Evolutionary conservation across 2,113 vertebrate genomes (phyloP), one percentile per base, ranked within the genome.

Genomic region (Menidia beryllina): DNA sequence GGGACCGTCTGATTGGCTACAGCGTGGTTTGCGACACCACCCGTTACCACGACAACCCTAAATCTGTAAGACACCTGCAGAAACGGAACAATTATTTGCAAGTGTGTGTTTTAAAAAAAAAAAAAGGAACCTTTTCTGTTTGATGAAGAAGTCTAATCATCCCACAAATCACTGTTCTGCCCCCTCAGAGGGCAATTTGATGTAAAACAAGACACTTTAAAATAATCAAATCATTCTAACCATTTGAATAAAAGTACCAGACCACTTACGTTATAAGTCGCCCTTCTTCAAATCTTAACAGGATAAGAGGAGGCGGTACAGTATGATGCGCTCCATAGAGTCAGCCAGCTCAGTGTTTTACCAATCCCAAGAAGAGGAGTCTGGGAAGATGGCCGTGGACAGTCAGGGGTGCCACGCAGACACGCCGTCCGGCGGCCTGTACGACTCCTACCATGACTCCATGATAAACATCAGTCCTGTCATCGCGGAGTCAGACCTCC

Each of bases 311-410:
- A 91, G 90, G 2, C 89, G 92, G 0, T 96, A 95, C 88, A 95
- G 95, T 87, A 95, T 90, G 94, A 94, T 96, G 91, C 94, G 54
- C 2, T 97, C 97, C 49, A 92, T 95, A 24, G 96, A 96, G 77
- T 98, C 97, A 0, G 81, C 93, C 81, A 95, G 97, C 86, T 98
- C 97, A 0, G 96, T 99, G 26, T 98, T 98, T 91, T 97, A 95
- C 86, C 96, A 96, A 63, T 97, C 97, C 4, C 97, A 96, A 74
- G 97, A 98, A 1, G 96, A 97, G 66, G 94, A 95, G 3, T 27
- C 58, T 0, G 89, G 72, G 45, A 92, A 82, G 12, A 70, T 81
- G 0, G 12, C 67, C 0, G 70, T 48, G 0, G 93, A 94, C 58
- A 86, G 86, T 53, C 77, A 82, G 50, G 86, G 69, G 2, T 70